Base-by-base conservation (phyloP, 2,888 invertebrate genomes). In the Leistus spinibarbis region DNA sequence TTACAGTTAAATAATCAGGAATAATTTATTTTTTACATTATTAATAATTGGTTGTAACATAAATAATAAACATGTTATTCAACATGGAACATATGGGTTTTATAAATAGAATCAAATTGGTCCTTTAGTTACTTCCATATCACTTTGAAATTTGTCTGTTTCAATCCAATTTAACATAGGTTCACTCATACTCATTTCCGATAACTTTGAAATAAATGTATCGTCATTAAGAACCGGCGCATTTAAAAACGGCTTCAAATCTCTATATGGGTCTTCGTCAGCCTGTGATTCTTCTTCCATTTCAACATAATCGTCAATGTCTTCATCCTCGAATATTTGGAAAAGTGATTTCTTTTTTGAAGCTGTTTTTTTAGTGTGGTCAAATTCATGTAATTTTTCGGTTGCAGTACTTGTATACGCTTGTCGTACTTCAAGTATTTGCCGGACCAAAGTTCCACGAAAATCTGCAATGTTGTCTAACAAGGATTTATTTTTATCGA, bases 1-100 rank as follows among this genome's bases (percentile, higher is more conserved):
- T 40, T 40, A 40, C 40, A 67, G 66, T 9, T 66, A 67, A 67
- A 23, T 54, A 67, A 22, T 54, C 54, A 56, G 23, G 68, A 68
- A 56, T 56, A 68, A 68, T 23, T 67, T 54, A 67, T 67, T 68
- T 57, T 68, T 56, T 23, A 68, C 54, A 64, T 40, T 40, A 40
- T 10, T 40, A 40, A 40, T 64, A 64, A 64, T 64, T 57, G 57
- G 17, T 9, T 24, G 64, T 64, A 64, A 64, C 40, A 27, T 24
- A 64, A 62, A 22, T n/a, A 62, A 20, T 62, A n/a, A n/a, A 62
- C 20, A 23, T 62, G 57, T 57, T 19, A n/a, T 57, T 19, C 57
- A 57, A 57, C 57, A 19, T 19, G 17, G 1, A 57, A 10, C 0
- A 5, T 9, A 17, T 10, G 1, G 3, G 9, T 57, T 57, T 57